Evolutionary conservation across 2,113 vertebrate genomes (phyloP).

Genomic region (Himantopus leucocephalus): DNA sequence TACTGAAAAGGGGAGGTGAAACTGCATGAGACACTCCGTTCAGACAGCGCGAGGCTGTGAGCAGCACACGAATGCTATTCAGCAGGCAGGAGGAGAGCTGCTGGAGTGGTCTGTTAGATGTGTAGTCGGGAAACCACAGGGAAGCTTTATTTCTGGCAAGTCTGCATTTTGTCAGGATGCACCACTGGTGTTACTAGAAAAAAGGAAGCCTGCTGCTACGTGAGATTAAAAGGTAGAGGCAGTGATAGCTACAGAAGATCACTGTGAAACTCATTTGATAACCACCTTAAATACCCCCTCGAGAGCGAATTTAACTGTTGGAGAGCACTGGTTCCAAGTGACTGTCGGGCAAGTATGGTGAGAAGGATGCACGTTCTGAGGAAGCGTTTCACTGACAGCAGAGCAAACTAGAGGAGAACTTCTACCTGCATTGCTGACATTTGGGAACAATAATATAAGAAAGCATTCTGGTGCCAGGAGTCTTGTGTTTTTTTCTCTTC

Average conservation of each 20-base stretch:
- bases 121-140: background rate
- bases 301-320: background rate
- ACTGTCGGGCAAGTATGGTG: background rate
- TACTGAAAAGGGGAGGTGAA: constrained; percentile 51
- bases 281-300: background rate
- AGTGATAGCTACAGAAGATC: background rate
- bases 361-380: background rate
- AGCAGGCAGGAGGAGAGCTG: constrained; percentile 20
- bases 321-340: background rate
- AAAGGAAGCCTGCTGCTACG: background rate
- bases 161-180: background rate
- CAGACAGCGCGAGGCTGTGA: constrained; percentile 45
- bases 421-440: constrained; percentile 1
- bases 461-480: background rate
- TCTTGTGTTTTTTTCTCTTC: background rate
- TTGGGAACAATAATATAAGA: background rate
- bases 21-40: constrained; percentile 12
- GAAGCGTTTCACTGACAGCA: background rate
- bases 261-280: background rate
- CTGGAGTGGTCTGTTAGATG: background rate
- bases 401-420: constrained; percentile 50
- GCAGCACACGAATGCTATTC: constrained; percentile 20
- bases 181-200: background rate
- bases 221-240: background rate
- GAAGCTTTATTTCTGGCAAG: background rate